A percentile compares a stretch with the other conserved stretches of the same genome.
These are phyloP conservation scores for Pachyseris speciosa DNA, from an alignment of 64 coral and sea anemone species.

Conservation along the genomic window DNA sequence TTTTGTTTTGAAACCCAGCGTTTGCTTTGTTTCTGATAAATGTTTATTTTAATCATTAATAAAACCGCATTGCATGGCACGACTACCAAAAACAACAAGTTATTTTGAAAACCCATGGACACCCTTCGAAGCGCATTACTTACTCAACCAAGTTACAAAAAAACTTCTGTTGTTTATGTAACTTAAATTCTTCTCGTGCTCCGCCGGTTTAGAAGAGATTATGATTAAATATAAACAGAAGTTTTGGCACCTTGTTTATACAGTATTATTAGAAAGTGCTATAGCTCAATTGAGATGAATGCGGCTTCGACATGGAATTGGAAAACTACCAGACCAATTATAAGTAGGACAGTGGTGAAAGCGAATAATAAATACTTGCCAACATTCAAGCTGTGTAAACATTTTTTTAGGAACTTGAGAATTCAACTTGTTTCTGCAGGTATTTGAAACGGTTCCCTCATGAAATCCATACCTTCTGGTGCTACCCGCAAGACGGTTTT, in stretches of 20 bases:
- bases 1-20: neutral
- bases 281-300: neutral
- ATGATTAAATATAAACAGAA: neutral
- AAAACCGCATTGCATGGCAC: neutral
- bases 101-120: neutral
- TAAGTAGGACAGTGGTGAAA: neutral
- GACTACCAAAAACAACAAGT: neutral
- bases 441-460: neutral
- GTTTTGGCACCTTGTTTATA: neutral
- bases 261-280: neutral
- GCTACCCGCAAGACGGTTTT: neutral
- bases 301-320: neutral
- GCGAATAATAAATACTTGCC: neutral
- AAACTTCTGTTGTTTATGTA: neutral
- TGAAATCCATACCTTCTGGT: neutral
- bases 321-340: neutral
- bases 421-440: neutral
- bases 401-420: neutral
- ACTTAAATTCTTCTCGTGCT: slow-evolving; percentile 5
- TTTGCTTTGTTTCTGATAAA: neutral
- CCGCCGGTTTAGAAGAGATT: neutral
- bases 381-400: neutral
- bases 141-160: neutral
- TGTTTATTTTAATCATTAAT: neutral
- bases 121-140: neutral